Evolutionary conservation across 2,113 vertebrate genomes (phyloP).

Genomic region (Trematomus loennbergii): DNA sequence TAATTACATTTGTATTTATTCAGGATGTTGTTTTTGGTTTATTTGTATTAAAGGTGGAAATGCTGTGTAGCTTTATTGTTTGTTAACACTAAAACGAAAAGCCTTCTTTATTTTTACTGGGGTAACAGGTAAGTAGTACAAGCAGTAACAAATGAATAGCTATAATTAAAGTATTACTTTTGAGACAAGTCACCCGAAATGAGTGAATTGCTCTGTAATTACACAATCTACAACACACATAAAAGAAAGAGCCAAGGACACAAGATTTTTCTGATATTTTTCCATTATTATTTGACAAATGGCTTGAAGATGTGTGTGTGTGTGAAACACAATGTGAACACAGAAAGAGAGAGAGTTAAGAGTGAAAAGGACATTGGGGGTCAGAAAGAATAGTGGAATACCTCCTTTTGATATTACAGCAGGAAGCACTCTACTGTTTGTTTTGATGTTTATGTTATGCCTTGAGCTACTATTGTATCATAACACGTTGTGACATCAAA

Average conservation of each 20-base stretch:
- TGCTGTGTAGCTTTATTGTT: not conserved
- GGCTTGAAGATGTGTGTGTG: slow-evolving; percentile 7
- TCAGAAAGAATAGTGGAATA: not conserved
- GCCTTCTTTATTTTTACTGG: not conserved
- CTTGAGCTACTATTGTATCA: not conserved
- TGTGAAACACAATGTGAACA: not conserved
- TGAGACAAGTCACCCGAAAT: not conserved
- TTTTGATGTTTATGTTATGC: slow-evolving; percentile 7
- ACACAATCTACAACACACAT: not conserved
- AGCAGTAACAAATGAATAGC: not conserved
- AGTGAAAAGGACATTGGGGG: not conserved
- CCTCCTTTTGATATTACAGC: slow-evolving; percentile 11
- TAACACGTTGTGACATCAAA: not conserved
- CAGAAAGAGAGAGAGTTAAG: too few relatives aligned
- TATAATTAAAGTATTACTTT: not conserved
- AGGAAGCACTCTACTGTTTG: not conserved
- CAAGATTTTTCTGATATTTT: not conserved
- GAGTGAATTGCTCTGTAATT: not conserved
- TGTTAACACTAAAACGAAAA: not conserved
- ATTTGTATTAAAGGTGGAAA: too few relatives aligned
- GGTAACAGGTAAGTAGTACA: not conserved
- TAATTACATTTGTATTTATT: too few relatives aligned
- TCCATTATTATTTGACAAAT: not conserved
- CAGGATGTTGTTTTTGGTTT: too few relatives aligned
- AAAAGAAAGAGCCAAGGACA: not conserved